Base-by-base conservation (phyloP, 2,888 invertebrate species). In the Steinernema scapterisci region DNA sequence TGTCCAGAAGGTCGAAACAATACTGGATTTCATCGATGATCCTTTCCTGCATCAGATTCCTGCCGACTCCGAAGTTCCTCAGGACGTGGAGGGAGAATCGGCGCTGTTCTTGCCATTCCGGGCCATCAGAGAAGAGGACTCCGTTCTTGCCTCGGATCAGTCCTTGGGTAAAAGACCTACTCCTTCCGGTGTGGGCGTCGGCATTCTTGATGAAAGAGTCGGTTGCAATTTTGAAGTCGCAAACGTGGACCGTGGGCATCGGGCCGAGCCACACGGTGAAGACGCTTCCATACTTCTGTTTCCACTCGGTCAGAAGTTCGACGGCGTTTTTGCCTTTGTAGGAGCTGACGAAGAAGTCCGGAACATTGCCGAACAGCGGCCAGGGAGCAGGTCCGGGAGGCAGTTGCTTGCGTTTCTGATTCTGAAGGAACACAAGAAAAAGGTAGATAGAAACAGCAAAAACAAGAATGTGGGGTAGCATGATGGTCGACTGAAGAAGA, bases 71-170 rank as follows among this genome's bases (percentile, higher is more conserved):
- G 25, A 74, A 63, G 31, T 74, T 71, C 25, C 74, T 45, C 9
- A 74, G 70, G 0, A 71, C 71, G 23, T 74, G 70, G 27, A 74
- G 71, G 9, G 71, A 46, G 46, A 74, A 74, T 7, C 74, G 56
- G 1, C 74, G 74, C 44, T 74, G 56, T 25, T 74, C 74, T 45
- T 71, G 51, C 74, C 74, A 74, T 7, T 23, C 43, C 5, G 74
- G 27, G 0, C 74, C 74, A 16, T 74, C 74, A 0, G 74, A 71
- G 31, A 74, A 46, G 9, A 74, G 44, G 31, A 74, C 73, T 71
- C 79, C 79, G 56, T 72, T 73, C 21, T 76, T 51, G 0, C 79
- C 79, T 27, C 25, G 54, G 6, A 54, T 2, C 5, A 54, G 54
- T 7, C 13, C 48, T 7, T 2, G 5, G 3, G 13, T 13, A 19